Conservation (phyloP, 2,113 vertebrate genomes). For the Tor tambroides region DNA sequence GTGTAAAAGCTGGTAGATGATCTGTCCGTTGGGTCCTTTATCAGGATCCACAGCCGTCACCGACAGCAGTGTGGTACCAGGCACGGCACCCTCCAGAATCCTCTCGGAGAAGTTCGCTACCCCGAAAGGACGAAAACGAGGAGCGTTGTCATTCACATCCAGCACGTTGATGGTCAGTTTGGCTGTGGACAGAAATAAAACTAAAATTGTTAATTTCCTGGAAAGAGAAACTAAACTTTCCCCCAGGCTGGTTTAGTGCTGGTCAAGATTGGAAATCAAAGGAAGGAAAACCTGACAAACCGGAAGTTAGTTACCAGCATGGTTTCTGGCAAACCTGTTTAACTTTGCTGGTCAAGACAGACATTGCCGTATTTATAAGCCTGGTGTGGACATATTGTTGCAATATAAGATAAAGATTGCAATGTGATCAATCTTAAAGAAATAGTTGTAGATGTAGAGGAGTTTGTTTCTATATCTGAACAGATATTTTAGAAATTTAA, state of each 20-base stretch:
- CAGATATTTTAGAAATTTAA: background rate
- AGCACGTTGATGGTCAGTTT: slow-evolving; percentile 90
- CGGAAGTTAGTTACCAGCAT: background rate
- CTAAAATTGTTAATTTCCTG: background rate
- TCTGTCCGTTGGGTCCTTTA: slow-evolving; percentile 94
- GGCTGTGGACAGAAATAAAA: slow-evolving; percentile 71
- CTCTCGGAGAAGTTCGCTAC: slow-evolving; percentile 91
- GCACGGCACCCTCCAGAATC: slow-evolving; percentile 91
- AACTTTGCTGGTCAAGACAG: background rate
- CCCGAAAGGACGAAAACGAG: slow-evolving; percentile 94
- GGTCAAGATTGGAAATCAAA: background rate
- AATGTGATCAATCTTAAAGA: background rate
- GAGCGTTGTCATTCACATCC: slow-evolving; percentile 96
- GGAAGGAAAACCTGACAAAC: background rate
- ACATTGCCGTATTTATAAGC: too few relatives aligned
- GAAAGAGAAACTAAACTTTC: background rate
- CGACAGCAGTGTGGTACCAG: slow-evolving; percentile 91
- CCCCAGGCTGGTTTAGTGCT: background rate
- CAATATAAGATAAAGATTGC: background rate
- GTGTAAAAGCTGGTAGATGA: slow-evolving; percentile 88
- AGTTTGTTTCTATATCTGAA: background rate
- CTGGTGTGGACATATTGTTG: background rate
- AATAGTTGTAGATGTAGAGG: background rate
- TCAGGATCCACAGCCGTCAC: slow-evolving; percentile 93
- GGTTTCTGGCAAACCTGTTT: background rate